These are phyloP conservation scores for Drosophila maculinotata DNA, from an alignment of 2,888 invertebrate genomes.

Conservation along the genomic window DNA sequence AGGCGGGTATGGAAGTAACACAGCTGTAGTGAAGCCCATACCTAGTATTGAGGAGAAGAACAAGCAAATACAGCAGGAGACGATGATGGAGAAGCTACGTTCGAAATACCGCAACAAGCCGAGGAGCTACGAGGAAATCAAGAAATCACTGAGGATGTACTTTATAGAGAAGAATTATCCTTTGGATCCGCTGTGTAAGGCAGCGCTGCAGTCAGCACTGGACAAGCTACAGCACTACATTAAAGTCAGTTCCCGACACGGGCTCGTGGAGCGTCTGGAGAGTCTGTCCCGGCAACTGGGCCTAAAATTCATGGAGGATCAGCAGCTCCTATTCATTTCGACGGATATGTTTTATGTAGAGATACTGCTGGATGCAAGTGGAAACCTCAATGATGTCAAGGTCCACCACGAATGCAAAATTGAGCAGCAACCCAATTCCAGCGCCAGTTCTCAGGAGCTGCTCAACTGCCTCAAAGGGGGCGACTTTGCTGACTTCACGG, in stretches of 20 bases:
- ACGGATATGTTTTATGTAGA: constrained; percentile 99
- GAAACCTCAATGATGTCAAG: constrained; percentile 94
- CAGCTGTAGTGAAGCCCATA: constrained; percentile 19
- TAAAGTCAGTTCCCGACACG: constrained; percentile 95
- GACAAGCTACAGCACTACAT: constrained; percentile 97
- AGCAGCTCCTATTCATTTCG: constrained; percentile 94
- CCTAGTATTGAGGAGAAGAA: constrained; percentile 86
- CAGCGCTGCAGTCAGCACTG: constrained; percentile 94
- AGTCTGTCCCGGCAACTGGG: constrained; percentile 95
- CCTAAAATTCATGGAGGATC: constrained; percentile 94
- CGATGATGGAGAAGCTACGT: constrained; percentile 96
- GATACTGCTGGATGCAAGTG: constrained; percentile 93
- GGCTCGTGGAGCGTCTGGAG: constrained; percentile 96
- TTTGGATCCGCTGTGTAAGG: constrained; percentile 93
- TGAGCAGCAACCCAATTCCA: constrained; percentile 90
- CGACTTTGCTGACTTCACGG: constrained; percentile 96
- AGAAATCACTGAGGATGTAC: constrained; percentile 94
- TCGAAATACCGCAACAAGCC: constrained; percentile 92
- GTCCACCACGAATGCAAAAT: constrained; percentile 96
- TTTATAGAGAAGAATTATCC: constrained; percentile 95
- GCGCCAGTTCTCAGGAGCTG: constrained; percentile 87
- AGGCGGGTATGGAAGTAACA: constrained; percentile 40
- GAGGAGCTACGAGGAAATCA: constrained; percentile 93
- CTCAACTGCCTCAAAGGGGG: constrained; percentile 93
- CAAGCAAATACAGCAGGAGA: constrained; percentile 92